Evolutionary conservation across 2,888 invertebrate species (phyloP), one percentile per base, ranked within the genome.

Genomic region (Napeogenes sylphis): DNA sequence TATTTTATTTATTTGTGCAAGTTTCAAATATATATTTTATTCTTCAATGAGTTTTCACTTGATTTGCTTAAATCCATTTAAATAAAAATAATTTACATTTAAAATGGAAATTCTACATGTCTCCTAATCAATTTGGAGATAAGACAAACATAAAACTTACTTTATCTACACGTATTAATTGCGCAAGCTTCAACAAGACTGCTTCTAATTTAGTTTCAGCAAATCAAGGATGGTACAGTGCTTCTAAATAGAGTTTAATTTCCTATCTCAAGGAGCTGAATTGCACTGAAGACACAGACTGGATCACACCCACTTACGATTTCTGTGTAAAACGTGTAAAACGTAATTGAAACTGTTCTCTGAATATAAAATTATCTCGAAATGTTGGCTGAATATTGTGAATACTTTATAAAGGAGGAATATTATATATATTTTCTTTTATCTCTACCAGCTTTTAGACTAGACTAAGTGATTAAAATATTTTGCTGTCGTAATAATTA

Each of bases 331-430:
- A 56, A 46, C 56, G 59, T 59, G 62, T 63, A 58, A 63, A 56
- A 46, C 56, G 63, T 66, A 66, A 66, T 66, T 66, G 63, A 66
- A 66, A 66, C 61, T 62, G 56, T 60, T 56, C 51, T 59, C 59
- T 62, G 62, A 58, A 65, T 65, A 55, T 63, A 42, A 58, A 62
- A 64, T 56, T 45, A 57, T 68, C 54, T 54, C 10, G 21, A 32
- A 46, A 60, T 55, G 64, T 42, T 58, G 53, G 14, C 4, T 38
- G 45, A 54, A 59, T 57, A 55, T 61, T 30, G 63, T 58, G 21
- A 55, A n/a, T 55, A 21, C n/a, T 12, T 30, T 55, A 21, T 60
- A 13, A 12, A 30, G 30, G 6, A 12, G 6, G 14, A n/a, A 51
- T 51, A 51, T 30, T 51, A 10, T 10, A 30, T 12, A 51, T 8